Conservation (phyloP, 53 echinoderm and acorn worm species). For the Zoroaster sp. region DNA sequence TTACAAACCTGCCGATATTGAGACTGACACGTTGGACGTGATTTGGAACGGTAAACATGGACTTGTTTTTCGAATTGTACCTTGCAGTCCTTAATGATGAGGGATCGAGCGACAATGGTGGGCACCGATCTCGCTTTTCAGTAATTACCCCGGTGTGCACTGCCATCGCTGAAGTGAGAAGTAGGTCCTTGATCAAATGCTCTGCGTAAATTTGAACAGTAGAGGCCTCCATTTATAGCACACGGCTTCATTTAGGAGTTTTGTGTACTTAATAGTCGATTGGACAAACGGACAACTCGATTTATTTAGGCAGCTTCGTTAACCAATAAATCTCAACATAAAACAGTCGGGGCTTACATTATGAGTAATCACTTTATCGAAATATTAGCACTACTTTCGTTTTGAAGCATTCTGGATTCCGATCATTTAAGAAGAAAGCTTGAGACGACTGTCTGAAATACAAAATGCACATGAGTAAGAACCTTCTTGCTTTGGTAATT, state of each 20-base stretch:
- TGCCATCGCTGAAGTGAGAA: neutral
- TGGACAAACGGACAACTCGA: neutral
- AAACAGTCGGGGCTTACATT: neutral
- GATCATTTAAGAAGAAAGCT: neutral
- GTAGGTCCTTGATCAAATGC: neutral
- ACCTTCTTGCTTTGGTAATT: neutral
- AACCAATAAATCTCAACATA: neutral
- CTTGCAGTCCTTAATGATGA: neutral
- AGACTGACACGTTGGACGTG: constrained; percentile 43
- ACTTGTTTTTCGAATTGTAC: constrained; percentile 17
- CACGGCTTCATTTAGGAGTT: constrained; percentile 2
- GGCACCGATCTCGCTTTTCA: neutral
- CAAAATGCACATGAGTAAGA: neutral
- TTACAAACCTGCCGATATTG: constrained; percentile 2
- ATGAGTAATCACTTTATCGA: neutral
- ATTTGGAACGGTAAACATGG: constrained; percentile 17
- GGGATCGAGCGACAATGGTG: neutral
- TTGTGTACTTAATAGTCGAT: neutral
- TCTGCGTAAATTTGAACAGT: constrained; percentile 38
- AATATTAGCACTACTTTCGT: neutral
- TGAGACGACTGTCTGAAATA: neutral
- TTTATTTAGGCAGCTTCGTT: neutral
- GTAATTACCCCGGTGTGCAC: constrained; percentile 4
- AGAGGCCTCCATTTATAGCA: neutral
- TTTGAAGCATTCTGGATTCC: neutral